phyloP scores from a whole-genome alignment of 2,113 vertebrate species.

The Prolemur simus region DNA sequence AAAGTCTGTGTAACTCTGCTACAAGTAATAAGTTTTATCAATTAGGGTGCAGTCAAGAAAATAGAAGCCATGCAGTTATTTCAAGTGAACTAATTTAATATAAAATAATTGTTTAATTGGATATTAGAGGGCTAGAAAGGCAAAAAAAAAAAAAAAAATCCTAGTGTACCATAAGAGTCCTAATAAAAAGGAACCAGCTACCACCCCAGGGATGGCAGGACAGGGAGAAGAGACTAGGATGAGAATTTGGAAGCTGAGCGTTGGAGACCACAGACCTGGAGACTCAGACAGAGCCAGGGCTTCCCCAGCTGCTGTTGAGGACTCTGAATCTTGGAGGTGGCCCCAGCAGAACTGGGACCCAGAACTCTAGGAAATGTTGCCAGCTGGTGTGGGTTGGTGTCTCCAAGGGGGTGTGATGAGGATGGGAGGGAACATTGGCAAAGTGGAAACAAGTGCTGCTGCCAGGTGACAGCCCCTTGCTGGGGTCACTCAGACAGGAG shows the following conservation, averaged over 20 bases:
- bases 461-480: neutral
- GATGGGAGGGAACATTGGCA: neutral
- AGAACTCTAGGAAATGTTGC: neutral
- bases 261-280: neutral
- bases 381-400: neutral
- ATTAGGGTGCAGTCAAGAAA: neutral
- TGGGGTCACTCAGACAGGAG: neutral
- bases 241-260: neutral
- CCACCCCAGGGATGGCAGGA: too few relatives aligned
- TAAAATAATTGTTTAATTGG: conserved; percentile 40
- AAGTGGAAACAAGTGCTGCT: neutral
- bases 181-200: neutral
- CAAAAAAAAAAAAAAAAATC: neutral
- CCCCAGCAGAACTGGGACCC: neutral
- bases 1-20: neutral
- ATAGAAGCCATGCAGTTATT: neutral
- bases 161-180: neutral
- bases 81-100: conserved; percentile 40
- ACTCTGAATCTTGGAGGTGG: neutral
- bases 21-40: neutral
- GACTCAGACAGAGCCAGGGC: neutral
- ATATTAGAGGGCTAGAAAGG: neutral
- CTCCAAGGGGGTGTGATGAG: neutral
- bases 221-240: neutral
- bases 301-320: neutral